A percentile compares a stretch with the other conserved stretches of the same genome.
phyloP scores from a whole-genome alignment of 2,888 invertebrate species.

The Caenorhabditis plicata region DNA sequence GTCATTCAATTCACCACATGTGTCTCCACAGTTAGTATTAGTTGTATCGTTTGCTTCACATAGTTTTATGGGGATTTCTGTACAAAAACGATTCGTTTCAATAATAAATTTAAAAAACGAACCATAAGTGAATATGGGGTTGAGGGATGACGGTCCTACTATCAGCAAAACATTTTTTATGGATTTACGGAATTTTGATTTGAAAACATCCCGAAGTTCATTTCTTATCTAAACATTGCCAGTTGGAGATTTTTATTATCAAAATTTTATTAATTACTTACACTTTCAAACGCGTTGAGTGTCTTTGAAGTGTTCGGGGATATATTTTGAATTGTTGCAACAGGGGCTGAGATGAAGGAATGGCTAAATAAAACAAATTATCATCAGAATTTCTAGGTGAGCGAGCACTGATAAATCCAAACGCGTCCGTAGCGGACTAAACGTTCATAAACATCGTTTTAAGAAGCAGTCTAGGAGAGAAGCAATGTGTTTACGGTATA shows the following conservation, averaged over 20 bases:
- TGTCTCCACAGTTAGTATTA: slow-evolving; percentile 17
- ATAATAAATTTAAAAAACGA: slow-evolving; percentile 1
- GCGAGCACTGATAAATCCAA: too few species aligned
- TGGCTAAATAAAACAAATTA: slow-evolving; percentile 13
- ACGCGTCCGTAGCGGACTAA: too few species aligned
- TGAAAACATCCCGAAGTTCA: slow-evolving; percentile 27
- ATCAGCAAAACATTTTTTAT: slow-evolving; percentile 22
- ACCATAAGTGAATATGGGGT: slow-evolving; percentile 47
- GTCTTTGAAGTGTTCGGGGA: not conserved
- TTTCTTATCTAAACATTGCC: slow-evolving; percentile 24
- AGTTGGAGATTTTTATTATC: not conserved
- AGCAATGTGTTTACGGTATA: too few species aligned
- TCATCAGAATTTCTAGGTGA: too few species aligned
- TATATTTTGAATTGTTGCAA: slow-evolving; percentile 13
- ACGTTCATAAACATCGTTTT: too few species aligned
- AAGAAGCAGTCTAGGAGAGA: too few species aligned
- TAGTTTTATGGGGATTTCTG: slow-evolving; percentile 22
- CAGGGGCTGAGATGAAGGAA: slow-evolving; percentile 17
- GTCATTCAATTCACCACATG: slow-evolving; percentile 29
- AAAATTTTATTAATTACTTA: not conserved
- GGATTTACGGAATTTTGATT: slow-evolving; percentile 17
- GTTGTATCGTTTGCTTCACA: slow-evolving; percentile 31
- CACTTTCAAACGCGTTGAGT: slow-evolving; percentile 13
- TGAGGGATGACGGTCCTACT: slow-evolving; percentile 19
- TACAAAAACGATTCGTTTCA: not conserved